phyloP scores from a whole-genome alignment of 2,113 vertebrate species.

The Brachypodius melanocephalos region DNA sequence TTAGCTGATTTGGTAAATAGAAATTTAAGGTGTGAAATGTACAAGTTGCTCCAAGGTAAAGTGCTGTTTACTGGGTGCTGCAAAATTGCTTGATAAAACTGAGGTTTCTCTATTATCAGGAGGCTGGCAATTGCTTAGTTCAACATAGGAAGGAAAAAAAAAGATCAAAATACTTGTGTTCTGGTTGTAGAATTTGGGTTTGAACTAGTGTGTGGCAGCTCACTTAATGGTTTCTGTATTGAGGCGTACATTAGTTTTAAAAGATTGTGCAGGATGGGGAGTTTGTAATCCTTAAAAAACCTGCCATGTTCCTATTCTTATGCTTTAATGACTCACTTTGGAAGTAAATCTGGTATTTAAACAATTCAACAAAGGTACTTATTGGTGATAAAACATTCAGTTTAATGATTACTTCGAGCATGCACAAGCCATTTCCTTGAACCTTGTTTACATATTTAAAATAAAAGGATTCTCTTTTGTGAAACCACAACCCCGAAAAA shows the following conservation, averaged over 20 bases:
- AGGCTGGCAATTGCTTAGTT: conserved; percentile 54
- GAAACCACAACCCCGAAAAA: not conserved
- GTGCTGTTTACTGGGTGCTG: conserved; percentile 66
- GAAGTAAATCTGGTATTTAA: conserved; percentile 63
- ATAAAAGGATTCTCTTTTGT: not conserved
- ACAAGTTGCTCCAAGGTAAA: conserved; percentile 78
- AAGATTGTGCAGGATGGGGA: not conserved
- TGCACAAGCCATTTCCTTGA: conserved; percentile 50
- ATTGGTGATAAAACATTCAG: conserved; percentile 43
- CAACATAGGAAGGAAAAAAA: conserved; percentile 25
- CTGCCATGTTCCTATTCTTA: conserved; percentile 31
- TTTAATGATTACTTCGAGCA: conserved; percentile 64
- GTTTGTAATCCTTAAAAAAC: not conserved
- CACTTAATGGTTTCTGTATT: conserved; percentile 39
- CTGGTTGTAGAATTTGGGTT: conserved; percentile 32
- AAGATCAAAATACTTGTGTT: conserved; percentile 52
- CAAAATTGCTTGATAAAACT: conserved; percentile 72
- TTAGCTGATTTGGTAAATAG: conserved; percentile 86
- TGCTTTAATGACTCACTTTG: conserved; percentile 57
- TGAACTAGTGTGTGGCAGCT: conserved; percentile 4
- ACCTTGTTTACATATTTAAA: conserved; percentile 36
- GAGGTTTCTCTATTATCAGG: conserved; percentile 42
- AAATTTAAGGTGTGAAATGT: conserved; percentile 81
- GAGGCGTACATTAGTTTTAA: conserved; percentile 36
- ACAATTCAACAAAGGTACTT: conserved; percentile 23